These are phyloP conservation scores for Microctonus aethiopoides DNA, from an alignment of 2,888 invertebrate genomes.

Conservation along the genomic window DNA sequence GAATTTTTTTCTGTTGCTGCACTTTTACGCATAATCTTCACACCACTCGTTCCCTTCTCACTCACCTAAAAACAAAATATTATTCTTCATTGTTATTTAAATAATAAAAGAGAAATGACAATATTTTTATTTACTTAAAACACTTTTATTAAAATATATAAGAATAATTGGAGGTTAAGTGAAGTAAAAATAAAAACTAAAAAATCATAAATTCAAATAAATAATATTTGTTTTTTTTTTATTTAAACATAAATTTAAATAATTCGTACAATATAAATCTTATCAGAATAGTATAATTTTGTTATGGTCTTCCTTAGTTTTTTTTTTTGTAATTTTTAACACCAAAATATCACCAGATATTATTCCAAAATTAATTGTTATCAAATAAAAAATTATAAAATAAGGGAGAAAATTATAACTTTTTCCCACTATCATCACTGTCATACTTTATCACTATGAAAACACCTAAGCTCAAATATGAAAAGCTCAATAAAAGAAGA, in stretches of 20 bases:
- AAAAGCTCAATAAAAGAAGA: not conserved
- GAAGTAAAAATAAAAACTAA: slow-evolving; percentile 8
- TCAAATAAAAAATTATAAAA: not conserved
- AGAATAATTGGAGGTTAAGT: not conserved
- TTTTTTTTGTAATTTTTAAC: too few relatives aligned
- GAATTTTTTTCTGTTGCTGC: slow-evolving; percentile 49
- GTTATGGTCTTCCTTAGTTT: too few relatives aligned
- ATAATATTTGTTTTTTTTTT: slow-evolving; percentile 14
- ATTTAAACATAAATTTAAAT: slow-evolving; percentile 10
- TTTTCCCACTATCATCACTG: not conserved
- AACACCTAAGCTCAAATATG: not conserved
- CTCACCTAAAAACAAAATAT: slow-evolving; percentile 39
- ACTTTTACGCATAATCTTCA: slow-evolving; percentile 55
- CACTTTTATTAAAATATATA: not conserved
- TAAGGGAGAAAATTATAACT: not conserved
- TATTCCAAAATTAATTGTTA: not conserved
- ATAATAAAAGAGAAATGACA: not conserved
- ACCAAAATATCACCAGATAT: too few relatives aligned
- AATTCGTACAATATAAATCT: not conserved
- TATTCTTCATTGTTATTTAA: not conserved
- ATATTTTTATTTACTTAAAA: not conserved
- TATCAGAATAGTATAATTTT: not conserved
- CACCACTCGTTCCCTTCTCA: slow-evolving; percentile 46
- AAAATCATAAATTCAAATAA: slow-evolving; percentile 40
- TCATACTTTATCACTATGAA: not conserved